Percentiles rank a stretch among this genome's conserved stretches.
These are phyloP conservation scores for Sciaenops ocellatus DNA, from an alignment of 2,797 vertebrate species.

Conservation along the genomic window DNA sequence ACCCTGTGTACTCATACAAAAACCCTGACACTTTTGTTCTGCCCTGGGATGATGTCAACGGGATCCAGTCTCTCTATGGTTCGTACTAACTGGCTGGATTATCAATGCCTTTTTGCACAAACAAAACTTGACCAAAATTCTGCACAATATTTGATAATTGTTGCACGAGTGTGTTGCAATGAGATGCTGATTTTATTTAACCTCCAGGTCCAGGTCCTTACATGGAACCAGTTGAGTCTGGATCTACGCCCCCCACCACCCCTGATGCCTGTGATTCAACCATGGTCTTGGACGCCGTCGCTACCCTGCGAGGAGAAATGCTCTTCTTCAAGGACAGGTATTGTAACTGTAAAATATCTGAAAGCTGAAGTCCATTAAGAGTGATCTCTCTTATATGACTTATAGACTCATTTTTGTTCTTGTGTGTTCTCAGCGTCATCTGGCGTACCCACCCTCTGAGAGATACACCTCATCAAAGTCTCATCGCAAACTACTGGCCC, in stretches of 20 bases:
- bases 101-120: too few relatives aligned
- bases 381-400: too few relatives aligned
- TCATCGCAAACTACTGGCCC: too few relatives aligned
- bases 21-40: slow-evolving; percentile 76
- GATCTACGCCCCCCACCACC: slow-evolving; percentile 67
- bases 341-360: not conserved
- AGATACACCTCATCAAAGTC: too few relatives aligned
- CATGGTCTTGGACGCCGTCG: slow-evolving; percentile 86
- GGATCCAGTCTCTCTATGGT: slow-evolving; percentile 86
- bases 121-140: too few relatives aligned
- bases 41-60: slow-evolving; percentile 76
- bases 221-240: slow-evolving; percentile 39
- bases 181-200: slow-evolving; percentile 10
- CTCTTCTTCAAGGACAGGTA: slow-evolving; percentile 93
- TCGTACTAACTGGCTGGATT: not conserved
- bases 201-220: slow-evolving; percentile 77
- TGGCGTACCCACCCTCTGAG: too few relatives aligned
- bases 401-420: too few relatives aligned
- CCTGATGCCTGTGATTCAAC: slow-evolving; percentile 85
- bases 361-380: not conserved
- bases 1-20: slow-evolving; percentile 72
- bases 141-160: too few relatives aligned
- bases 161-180: not conserved
- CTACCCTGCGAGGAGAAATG: slow-evolving; percentile 85
- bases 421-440: too few relatives aligned